Evolutionary conservation across 30 jellyfish, hydroid and myxozoan genomes (phyloP).

Genomic region (Hydractinia symbiolongicarpus): DNA sequence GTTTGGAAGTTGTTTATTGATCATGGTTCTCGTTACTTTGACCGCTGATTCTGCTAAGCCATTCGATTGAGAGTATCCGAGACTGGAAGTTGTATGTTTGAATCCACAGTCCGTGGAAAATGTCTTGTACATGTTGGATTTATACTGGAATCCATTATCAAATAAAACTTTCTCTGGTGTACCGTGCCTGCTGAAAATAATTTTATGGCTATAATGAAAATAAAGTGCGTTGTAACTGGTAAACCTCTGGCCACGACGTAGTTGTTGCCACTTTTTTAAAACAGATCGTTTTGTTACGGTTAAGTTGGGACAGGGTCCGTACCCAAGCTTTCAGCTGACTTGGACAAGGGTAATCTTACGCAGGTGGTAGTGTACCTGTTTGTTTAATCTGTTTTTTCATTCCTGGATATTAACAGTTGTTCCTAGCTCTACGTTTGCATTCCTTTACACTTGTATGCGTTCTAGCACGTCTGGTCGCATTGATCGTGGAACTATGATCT

Average conservation of each 20-base stretch:
- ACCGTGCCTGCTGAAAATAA: slow-evolving; percentile 28
- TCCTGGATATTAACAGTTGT: slow-evolving; percentile 36
- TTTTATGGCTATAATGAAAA: slow-evolving; percentile 33
- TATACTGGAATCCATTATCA: slow-evolving; percentile 42
- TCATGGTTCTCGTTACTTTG: slow-evolving; percentile 24
- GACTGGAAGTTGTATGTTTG: slow-evolving; percentile 43
- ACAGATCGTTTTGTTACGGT: slow-evolving; percentile 34
- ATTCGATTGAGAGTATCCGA: slow-evolving; percentile 37
- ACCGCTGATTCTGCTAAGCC: slow-evolving; percentile 37
- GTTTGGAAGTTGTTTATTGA: background rate
- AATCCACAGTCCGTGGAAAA: slow-evolving; percentile 21
- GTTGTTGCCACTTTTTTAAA: slow-evolving; percentile 17
- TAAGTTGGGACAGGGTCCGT: slow-evolving; percentile 13
- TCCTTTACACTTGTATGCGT: slow-evolving; percentile 37
- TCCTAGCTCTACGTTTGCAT: slow-evolving; percentile 32
- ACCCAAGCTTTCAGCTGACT: slow-evolving; percentile 19
- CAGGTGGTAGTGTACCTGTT: slow-evolving; percentile 34
- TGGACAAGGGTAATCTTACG: slow-evolving; percentile 21
- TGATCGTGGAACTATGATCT: slow-evolving; percentile 30
- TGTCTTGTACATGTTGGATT: slow-evolving; percentile 11
- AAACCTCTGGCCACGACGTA: slow-evolving; percentile 40
- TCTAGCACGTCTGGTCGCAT: slow-evolving; percentile 27
- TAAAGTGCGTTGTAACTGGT: slow-evolving; percentile 22
- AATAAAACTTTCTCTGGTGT: slow-evolving; percentile 24
- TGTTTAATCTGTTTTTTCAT: slow-evolving; percentile 35